Percentiles rank a stretch among this genome's conserved stretches.
phyloP scores from a whole-genome alignment of 2,113 vertebrate species.

The Gulo gulo region DNA sequence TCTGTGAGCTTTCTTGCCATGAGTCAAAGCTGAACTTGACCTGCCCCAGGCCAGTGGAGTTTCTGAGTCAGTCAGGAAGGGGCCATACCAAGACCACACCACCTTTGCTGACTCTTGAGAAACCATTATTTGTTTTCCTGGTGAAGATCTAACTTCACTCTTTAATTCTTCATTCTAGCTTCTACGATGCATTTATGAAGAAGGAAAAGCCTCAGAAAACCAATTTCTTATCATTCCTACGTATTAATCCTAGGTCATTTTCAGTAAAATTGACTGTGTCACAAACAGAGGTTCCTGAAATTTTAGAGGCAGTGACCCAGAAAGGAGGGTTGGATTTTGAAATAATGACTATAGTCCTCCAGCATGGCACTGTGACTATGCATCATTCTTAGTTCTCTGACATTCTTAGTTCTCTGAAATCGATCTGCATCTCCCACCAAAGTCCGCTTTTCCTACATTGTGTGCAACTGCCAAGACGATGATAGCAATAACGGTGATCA shows the following conservation, averaged over 20 bases:
- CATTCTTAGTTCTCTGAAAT: background rate
- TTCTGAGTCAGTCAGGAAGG: background rate
- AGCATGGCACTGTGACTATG: background rate
- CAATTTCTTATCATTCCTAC: background rate
- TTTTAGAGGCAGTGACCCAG: background rate
- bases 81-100: background rate
- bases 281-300: background rate
- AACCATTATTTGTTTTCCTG: background rate
- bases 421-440: background rate
- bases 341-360: background rate
- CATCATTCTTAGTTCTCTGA: background rate
- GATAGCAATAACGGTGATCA: background rate
- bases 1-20: background rate
- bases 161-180: background rate
- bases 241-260: background rate
- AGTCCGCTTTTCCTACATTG: background rate
- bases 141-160: background rate
- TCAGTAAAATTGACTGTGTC: background rate
- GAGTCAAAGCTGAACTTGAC: background rate
- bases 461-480: background rate
- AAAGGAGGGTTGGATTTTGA: background rate
- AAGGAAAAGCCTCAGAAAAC: background rate
- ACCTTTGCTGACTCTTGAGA: background rate
- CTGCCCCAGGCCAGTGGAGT: background rate
- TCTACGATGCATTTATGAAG: background rate